Percentiles rank a stretch among this genome's conserved stretches.
These are phyloP conservation scores for Colistium nudipinnis DNA, from an alignment of 2,113 vertebrate genomes.

Conservation along the genomic window DNA sequence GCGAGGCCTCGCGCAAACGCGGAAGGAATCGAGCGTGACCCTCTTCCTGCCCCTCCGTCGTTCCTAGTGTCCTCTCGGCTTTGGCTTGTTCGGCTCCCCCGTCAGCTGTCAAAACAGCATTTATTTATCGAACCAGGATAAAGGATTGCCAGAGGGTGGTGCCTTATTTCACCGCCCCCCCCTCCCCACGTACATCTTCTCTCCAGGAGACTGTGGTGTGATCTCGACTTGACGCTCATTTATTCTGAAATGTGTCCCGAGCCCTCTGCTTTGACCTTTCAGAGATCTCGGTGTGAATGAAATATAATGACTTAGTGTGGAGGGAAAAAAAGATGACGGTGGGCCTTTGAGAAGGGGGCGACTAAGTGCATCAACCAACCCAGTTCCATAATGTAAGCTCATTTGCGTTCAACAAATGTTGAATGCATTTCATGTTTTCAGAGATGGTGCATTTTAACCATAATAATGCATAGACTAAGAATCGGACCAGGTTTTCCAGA, in stretches of 20 bases:
- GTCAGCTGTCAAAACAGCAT: constrained; percentile 9
- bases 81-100: constrained; percentile 24
- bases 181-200: background rate
- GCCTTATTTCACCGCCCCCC: background rate
- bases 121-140: constrained; percentile 38
- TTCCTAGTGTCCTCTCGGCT: constrained; percentile 35
- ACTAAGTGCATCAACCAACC: background rate
- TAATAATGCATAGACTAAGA: too few relatives aligned
- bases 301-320: background rate
- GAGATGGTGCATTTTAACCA: background rate
- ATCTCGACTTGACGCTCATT: constrained; percentile 16
- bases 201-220: background rate
- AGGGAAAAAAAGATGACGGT: background rate
- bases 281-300: background rate
- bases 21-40: background rate
- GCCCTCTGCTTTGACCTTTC: background rate
- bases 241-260: background rate
- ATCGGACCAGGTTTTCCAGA: too few relatives aligned
- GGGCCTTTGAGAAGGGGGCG: background rate
- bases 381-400: background rate
- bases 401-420: background rate
- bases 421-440: too few relatives aligned
- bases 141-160: constrained; percentile 10
- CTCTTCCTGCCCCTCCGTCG: constrained; percentile 68
- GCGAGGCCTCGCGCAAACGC: background rate